Base-by-base conservation (phyloP, 30 jellyfish, hydroid and myxozoan species). In the Cassiopea andromeda region DNA sequence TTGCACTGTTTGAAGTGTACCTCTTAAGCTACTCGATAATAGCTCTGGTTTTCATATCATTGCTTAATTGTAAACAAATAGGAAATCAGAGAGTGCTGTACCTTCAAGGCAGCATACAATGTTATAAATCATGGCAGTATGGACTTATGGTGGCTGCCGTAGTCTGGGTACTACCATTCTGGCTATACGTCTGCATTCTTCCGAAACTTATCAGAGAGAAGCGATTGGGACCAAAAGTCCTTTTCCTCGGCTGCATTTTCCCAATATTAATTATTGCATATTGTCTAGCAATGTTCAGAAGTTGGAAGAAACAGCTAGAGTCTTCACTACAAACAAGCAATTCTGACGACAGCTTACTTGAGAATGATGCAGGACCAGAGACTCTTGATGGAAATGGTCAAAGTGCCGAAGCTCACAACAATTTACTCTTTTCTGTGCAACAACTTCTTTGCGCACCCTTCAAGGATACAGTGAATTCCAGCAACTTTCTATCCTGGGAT, bases 111-210 rank as follows among this genome's bases (percentile, higher is more conserved):
- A 61, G 49, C 66, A n/a, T 85, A 6, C 48, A 44, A 4, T 85
- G 93, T 49, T 85, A 69, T 47, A 74, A 73, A 45, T 17, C 44
- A 54, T 85, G 93, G 93, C 93, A 85, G 73, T 71, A 71, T 75
- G 78, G 61, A 19, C 48, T 85, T n/a, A 13, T 72, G 27, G 64
- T 44, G 19, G 61, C 75, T 17, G 78, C 71, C 60, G n/a, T 74
- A 5, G 60, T 44, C 38, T 85, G 93, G 79, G 38, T 85, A 14
- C 46, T 71, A 54, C 93, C 93, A 48, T 85, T 85, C 68, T 77
- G 86, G 38, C 15, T 48, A 15, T 77, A 48, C 46, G 54, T 77
- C 73, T 46, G 19, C 27, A 7, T 77, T 1, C 86, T 77, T 0
- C 86, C 86, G 19, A 59, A 60, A 16, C 6, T 48, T 19, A 48